Evolutionary conservation across 2,888 invertebrate species (phyloP), one percentile per base, ranked within the genome.

Genomic region (Polyommatus iphigenia): DNA sequence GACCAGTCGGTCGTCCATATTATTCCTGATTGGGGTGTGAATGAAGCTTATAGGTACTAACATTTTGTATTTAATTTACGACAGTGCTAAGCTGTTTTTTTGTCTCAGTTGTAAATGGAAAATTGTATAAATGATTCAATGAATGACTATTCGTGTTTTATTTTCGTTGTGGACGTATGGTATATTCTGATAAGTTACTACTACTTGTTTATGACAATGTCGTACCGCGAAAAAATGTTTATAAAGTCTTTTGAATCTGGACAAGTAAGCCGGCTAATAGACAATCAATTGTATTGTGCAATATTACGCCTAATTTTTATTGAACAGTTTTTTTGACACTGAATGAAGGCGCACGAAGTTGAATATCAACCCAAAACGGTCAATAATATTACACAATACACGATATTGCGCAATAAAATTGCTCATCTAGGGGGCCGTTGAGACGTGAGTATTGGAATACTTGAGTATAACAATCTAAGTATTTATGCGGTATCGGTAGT

Each of bases 31-130:
- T 77, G 72, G 78, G 62, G 81, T 78, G 73, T 81, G 81, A 81
- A 46, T 81, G 81, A 76, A 78, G 82, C 81, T 82, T 82, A 78
- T 79, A 67, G 67, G 67, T 67, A 79, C 77, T 75, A 80, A 78
- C 57, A 85, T 87, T 89, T 89, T 88, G 86, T 88, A 88, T 86
- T 87, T 91, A 85, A 87, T 88, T 92, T 92, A 80, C 83, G 84
- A 87, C 86, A 86, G 87, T 87, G 86, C 89, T 90, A 88, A 85
- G 87, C 89, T 89, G 86, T 86, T 90, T 85, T 89, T 87, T 85
- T 85, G 84, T 88, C 87, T 91, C 85, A 89, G 88, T 90, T 91
- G 81, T 82, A 81, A 81, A 81, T 81, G 81, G 79, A 80, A 81
- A 79, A 80, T 80, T 82, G 82, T 83, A 83, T 83, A 82, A 82